These are phyloP conservation scores for Microctonus aethiopoides DNA, from an alignment of 2,888 invertebrate species.

Conservation along the genomic window DNA sequence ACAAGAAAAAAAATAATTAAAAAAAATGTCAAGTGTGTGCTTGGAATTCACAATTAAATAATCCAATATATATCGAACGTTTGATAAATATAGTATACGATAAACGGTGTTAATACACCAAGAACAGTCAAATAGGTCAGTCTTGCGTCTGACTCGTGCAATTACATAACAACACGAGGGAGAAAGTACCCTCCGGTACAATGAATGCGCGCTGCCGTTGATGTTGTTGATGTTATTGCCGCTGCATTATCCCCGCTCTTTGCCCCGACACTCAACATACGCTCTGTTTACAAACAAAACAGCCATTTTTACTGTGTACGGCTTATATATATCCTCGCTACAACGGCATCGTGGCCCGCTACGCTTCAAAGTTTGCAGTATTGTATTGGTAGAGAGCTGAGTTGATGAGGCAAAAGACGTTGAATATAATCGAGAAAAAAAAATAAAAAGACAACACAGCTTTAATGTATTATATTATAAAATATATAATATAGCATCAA, in stretches of 20 bases:
- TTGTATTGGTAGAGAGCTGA: neutral
- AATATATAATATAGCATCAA: constrained; percentile 20
- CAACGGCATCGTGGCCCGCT: constrained; percentile 13
- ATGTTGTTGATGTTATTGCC: neutral
- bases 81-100: neutral
- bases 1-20: neutral
- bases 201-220: neutral
- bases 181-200: constrained; percentile 57
- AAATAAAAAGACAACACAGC: neutral
- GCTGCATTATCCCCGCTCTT: constrained; percentile 15
- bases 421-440: neutral
- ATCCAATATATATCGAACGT: neutral
- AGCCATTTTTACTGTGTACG: constrained; percentile 48
- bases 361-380: neutral
- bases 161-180: constrained; percentile 61
- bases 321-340: constrained; percentile 37
- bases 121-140: constrained; percentile 61
- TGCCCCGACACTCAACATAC: constrained; percentile 35
- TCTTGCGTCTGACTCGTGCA: constrained; percentile 49
- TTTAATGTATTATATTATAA: neutral
- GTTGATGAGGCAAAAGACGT: no score
- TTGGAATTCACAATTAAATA: no score
- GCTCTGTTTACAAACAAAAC: constrained; percentile 64
- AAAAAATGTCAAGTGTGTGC: no score
- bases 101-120: constrained; percentile 32